Percentiles rank a stretch among this genome's conserved stretches.
Conservation (phyloP, 2,888 invertebrate species). For the Esperia sulphurella region DNA sequence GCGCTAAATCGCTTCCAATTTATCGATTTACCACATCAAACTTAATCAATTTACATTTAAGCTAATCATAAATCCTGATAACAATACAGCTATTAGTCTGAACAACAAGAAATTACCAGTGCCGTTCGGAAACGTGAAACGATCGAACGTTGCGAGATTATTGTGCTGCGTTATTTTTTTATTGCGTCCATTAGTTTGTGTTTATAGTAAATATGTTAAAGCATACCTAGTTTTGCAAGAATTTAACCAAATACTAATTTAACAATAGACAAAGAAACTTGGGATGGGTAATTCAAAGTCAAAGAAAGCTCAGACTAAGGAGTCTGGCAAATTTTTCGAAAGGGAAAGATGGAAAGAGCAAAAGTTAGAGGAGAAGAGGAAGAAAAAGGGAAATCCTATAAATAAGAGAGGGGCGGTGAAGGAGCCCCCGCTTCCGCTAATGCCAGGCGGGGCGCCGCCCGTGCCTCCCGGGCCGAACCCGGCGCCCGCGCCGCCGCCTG, state of each 20-base stretch:
- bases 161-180: not conserved
- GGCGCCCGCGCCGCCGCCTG: slow-evolving; percentile 35
- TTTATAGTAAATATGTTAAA: too few species aligned
- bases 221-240: too few species aligned
- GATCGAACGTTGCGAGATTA: slow-evolving; percentile 14
- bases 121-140: slow-evolving; percentile 30
- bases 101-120: slow-evolving; percentile 45
- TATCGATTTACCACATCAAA: slow-evolving; percentile 24
- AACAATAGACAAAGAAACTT: slow-evolving; percentile 10
- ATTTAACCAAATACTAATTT: not conserved
- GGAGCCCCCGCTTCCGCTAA: slow-evolving; percentile 36
- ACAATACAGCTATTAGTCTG: slow-evolving; percentile 42
- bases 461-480: slow-evolving; percentile 25
- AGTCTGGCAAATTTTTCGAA: slow-evolving; percentile 65
- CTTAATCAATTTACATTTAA: slow-evolving; percentile 28
- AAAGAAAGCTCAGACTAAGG: slow-evolving; percentile 56
- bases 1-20: slow-evolving; percentile 39
- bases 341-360: slow-evolving; percentile 59
- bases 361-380: slow-evolving; percentile 48
- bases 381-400: slow-evolving; percentile 38
- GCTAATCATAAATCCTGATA: slow-evolving; percentile 34
- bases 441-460: slow-evolving; percentile 27
- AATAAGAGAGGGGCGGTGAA: slow-evolving; percentile 44
- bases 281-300: slow-evolving; percentile 69
- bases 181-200: too few species aligned